Base-by-base conservation (phyloP, 2,888 invertebrate genomes). In the Acrocera orbiculus region DNA sequence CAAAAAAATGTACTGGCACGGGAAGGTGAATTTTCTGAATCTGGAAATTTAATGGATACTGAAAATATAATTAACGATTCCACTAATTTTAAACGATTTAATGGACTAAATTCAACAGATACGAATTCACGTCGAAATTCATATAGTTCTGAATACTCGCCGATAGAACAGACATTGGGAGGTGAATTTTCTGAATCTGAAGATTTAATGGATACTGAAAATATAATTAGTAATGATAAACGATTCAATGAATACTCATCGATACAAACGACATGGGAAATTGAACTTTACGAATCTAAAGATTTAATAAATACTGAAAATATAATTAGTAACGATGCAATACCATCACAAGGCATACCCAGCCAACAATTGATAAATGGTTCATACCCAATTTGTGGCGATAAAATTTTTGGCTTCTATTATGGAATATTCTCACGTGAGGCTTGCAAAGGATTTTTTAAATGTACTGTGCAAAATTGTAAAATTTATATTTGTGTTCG, bases 361-460 rank as follows among this genome's bases (percentile, higher is more conserved):
- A 62, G 87, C 26, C 86, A 87, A 53, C 86, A 87, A 56, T 67
- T 87, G 6, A 87, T 87, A 44, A 86, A 86, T 57, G 87, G 89
- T 46, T 90, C 90, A 0, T 92, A 90, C 52, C 90, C 92, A 10
- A 89, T 92, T 35, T 92, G 92, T 58, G 89, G 87, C 4, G 92
- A 92, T 61, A 86, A 89, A 56, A 90, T 90, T 54, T 87, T 86
- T 46, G 90, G 95, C 17, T 95, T 93, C 63, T 95, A 95, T 61
- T 95, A 95, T 60, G 95, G 95, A 9, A 93, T 93, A 48, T 93
- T 92, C 64, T 92, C 90, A 9, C 95, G 95, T 63, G 95, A 95
- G 56, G 89, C 89, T 13, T 95, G 95, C 62, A 95, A 95, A 61
- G 93, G 93, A 3, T 95, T 95, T 65, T 95, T 95, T 66, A 95